Base-by-base conservation (phyloP, 35 echinoderm and acorn worm species). In the Ophioderma brevispina region DNA sequence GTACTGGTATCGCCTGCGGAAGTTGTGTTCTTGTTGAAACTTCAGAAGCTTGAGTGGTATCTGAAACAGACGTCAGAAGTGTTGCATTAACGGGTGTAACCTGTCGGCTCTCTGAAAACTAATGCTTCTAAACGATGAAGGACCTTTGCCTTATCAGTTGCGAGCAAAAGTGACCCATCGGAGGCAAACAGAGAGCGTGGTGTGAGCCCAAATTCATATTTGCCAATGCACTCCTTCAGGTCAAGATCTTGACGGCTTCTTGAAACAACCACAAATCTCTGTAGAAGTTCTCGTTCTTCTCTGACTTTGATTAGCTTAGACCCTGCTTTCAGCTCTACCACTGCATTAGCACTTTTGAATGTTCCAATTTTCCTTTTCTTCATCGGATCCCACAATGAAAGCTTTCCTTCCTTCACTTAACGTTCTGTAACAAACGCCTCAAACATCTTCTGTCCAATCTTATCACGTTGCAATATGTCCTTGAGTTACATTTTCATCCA, bases 201-300 rank as follows among this genome's bases (percentile, higher is more conserved):
- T 75, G 37, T 75, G 30, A 63, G 1, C 1, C 30, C 36, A 63
- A 86, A 86, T 35, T 86, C 84, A 76, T 86, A 86, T 30, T 86
- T 86, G 0, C n/a, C 63, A 21, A 86, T 32, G 36, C 43, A 75
- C 35, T 76, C 52, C 23, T 70, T 75, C 30, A 86, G 32, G 75
- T 86, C 36, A 37, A 86, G 35, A 21, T 86, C 84, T 35, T 50
- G 84, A 13, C 56, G 84, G 39, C 4, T 63, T 36, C 59, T 56
- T 39, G 84, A 55, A 0, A 30, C 52, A 75, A 86, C 17, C 0
- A 36, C 32, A 36, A 64, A 76, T 38, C 84, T 64, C 23, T 55
- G 31, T 63, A 86, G 37, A 18, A 86, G 63, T 2, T 31, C 43
- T 28, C 84, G 52, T 39, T 86, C 84, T 28, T 86, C 84, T 76